These are phyloP conservation scores for Esperia sulphurella DNA, from an alignment of 2,888 invertebrate genomes.

Conservation along the genomic window DNA sequence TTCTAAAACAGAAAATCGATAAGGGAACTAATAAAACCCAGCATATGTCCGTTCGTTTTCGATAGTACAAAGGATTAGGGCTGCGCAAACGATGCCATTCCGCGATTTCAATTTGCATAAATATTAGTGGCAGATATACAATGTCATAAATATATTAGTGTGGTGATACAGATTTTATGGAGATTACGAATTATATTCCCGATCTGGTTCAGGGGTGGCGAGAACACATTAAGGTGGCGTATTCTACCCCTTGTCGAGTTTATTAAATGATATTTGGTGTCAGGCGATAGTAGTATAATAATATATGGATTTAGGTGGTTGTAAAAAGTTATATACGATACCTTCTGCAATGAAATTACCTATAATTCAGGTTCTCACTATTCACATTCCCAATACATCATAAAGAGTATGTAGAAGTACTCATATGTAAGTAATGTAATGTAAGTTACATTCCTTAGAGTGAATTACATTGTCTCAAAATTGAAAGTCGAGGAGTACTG, in stretches of 20 bases:
- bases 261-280: conserved; percentile 12
- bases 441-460: too few relatives aligned
- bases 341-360: too few relatives aligned
- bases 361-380: too few relatives aligned
- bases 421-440: too few relatives aligned
- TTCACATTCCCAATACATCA: too few relatives aligned
- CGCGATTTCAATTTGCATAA: conserved; percentile 79
- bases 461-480: too few relatives aligned
- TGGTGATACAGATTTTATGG: conserved; percentile 77
- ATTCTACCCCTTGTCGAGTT: conserved; percentile 12
- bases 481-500: too few relatives aligned
- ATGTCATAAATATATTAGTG: conserved; percentile 78
- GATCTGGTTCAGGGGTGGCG: conserved; percentile 43
- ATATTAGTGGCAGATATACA: conserved; percentile 72
- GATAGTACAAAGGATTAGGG: conserved; percentile 55
- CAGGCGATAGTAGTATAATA: not conserved
- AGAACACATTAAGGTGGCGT: conserved; percentile 28
- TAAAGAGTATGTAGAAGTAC: too few relatives aligned
- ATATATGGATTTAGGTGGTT: not conserved
- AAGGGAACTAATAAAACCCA: conserved; percentile 31
- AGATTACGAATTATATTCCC: conserved; percentile 70
- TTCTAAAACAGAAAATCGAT: not conserved
- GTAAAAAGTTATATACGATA: too few relatives aligned
- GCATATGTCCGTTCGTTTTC: conserved; percentile 57
- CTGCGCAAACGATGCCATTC: conserved; percentile 67